phyloP scores from a whole-genome alignment of 1,140 invertebrate species.

The Drosophila subpulchrella region DNA sequence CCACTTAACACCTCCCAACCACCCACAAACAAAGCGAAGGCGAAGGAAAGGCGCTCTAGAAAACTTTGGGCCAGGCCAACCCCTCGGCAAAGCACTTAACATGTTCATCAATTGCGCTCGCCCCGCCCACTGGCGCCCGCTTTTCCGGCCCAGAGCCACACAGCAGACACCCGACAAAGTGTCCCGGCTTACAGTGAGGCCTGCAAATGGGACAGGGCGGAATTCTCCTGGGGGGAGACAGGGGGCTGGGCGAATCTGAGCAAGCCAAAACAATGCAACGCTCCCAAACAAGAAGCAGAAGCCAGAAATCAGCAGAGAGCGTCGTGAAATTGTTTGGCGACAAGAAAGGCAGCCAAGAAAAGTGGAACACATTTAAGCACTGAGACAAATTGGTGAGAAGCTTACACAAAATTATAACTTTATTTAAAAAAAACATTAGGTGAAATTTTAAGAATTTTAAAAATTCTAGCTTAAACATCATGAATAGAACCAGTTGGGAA shows the following conservation, averaged over 20 bases:
- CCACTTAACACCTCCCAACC: conserved; percentile 30
- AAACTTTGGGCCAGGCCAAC: conserved; percentile 59
- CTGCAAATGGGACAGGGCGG: conserved; percentile 20
- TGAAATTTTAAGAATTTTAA: too few species aligned
- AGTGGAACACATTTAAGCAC: conserved; percentile 28
- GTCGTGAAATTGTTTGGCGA: conserved; percentile 57
- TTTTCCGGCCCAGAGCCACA: conserved; percentile 29
- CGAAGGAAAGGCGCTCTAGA: conserved; percentile 56
- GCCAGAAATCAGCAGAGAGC: conserved; percentile 14
- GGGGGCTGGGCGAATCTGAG: conserved; percentile 37
- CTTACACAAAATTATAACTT: neutral
- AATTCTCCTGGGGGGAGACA: conserved; percentile 12
- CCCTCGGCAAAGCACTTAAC: conserved; percentile 71
- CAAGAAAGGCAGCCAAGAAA: conserved; percentile 29
- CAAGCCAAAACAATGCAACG: conserved; percentile 68
- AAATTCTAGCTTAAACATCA: too few species aligned
- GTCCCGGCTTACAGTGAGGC: conserved; percentile 40
- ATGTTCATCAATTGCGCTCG: conserved; percentile 74
- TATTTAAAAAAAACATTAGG: too few species aligned
- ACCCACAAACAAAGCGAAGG: conserved; percentile 31
- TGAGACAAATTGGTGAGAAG: neutral
- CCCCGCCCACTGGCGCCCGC: conserved; percentile 25
- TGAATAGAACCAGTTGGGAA: neutral
- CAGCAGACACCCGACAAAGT: conserved; percentile 71
- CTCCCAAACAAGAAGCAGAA: conserved; percentile 17